These are phyloP conservation scores for Styela clava DNA, from an alignment of 23 tunicate genomes.

Conservation along the genomic window DNA sequence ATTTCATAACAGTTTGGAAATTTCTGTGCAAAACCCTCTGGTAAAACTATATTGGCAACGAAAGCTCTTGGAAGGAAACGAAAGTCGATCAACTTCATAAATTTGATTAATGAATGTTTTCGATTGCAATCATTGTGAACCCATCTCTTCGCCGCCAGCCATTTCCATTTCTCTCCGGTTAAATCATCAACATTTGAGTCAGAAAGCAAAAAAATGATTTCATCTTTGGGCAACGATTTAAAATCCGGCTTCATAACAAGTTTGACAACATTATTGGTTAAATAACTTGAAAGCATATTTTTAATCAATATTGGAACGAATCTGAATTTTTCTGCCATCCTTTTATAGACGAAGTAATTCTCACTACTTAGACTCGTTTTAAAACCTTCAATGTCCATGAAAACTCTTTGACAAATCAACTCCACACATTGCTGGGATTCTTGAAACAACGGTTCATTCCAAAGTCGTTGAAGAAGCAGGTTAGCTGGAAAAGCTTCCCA, in stretches of 20 bases:
- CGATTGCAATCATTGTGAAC: background rate
- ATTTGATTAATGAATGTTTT: too few species aligned
- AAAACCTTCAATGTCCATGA: background rate
- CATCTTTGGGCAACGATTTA: background rate
- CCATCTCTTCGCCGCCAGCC: background rate
- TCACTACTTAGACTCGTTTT: background rate
- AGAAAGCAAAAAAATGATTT: background rate
- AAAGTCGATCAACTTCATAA: too few species aligned
- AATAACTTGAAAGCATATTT: background rate
- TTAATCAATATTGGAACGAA: background rate
- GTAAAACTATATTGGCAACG: background rate
- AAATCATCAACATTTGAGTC: background rate
- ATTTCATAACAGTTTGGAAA: background rate
- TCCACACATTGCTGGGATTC: background rate
- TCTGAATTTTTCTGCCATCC: background rate
- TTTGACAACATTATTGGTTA: background rate
- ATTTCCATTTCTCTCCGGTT: background rate
- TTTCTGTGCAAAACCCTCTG: background rate
- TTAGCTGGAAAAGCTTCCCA: background rate
- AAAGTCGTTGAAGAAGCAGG: background rate
- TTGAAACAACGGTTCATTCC: background rate
- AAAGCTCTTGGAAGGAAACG: background rate
- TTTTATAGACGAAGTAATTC: too few species aligned
- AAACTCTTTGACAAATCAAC: background rate
- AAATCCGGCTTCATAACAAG: background rate